Conservation (phyloP, 2,888 invertebrate species). For the Julus scandinavius region DNA sequence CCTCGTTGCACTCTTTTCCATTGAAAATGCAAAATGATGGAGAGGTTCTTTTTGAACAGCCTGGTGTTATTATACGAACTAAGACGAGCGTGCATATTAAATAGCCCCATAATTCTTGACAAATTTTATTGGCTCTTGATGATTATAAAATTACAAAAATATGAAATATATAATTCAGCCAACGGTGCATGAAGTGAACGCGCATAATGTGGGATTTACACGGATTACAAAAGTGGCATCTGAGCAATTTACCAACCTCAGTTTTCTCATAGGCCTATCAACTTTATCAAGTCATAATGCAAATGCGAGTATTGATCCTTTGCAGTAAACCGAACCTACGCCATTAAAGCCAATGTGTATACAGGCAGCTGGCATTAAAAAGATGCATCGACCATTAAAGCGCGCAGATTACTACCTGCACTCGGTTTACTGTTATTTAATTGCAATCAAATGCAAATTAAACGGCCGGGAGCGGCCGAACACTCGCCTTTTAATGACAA, state of each 20-base stretch:
- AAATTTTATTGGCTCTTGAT: slow-evolving; percentile 44
- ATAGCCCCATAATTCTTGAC: slow-evolving; percentile 35
- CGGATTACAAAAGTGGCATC: slow-evolving; percentile 38
- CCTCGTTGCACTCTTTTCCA: not conserved
- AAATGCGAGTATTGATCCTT: slow-evolving; percentile 30
- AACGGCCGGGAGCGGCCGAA: not conserved
- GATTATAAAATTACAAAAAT: slow-evolving; percentile 38
- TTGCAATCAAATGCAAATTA: slow-evolving; percentile 45
- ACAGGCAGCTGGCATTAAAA: slow-evolving; percentile 35
- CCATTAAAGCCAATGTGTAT: not conserved
- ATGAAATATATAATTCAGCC: not conserved
- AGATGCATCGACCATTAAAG: slow-evolving; percentile 42
- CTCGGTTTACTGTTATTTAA: slow-evolving; percentile 4
- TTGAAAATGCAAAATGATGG: not conserved
- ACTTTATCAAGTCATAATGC: slow-evolving; percentile 43
- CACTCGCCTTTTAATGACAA: not conserved
- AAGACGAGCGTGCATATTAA: slow-evolving; percentile 38
- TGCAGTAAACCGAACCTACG: slow-evolving; percentile 31
- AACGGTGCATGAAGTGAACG: slow-evolving; percentile 35
- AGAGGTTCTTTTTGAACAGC: slow-evolving; percentile 13
- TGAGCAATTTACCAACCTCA: slow-evolving; percentile 40
- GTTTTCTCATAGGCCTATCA: not conserved
- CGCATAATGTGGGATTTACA: slow-evolving; percentile 33
- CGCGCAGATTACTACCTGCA: slow-evolving; percentile 45
- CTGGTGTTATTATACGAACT: not conserved